Percentiles rank a stretch among this genome's conserved stretches.
Conservation (phyloP, 2,113 vertebrate species). For the Anhinga rufa region DNA sequence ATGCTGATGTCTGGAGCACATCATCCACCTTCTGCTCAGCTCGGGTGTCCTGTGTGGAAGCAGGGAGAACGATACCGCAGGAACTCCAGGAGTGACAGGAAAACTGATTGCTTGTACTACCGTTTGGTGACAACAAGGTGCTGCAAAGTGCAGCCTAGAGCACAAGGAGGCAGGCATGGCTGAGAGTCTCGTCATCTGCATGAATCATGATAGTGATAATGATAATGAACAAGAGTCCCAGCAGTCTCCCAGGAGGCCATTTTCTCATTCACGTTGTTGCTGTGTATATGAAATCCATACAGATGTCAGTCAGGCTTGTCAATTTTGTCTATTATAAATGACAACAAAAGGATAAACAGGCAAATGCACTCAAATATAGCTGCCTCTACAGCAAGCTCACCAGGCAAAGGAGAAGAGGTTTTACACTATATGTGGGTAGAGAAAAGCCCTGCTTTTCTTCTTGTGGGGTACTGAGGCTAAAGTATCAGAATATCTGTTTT, state of each 20-base stretch:
- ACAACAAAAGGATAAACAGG: conserved; percentile 32
- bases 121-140: not conserved
- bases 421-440: not conserved
- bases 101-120: not conserved
- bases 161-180: not conserved
- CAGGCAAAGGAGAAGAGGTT: not conserved
- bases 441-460: not conserved
- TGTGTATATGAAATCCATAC: conserved; percentile 9
- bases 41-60: not conserved
- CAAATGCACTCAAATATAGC: not conserved
- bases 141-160: not conserved
- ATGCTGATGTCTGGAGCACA: not conserved
- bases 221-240: not conserved
- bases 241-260: not conserved
- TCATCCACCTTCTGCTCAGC: not conserved
- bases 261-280: not conserved
- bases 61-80: not conserved
- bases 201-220: conserved; percentile 11
- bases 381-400: not conserved
- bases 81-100: not conserved
- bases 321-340: not conserved
- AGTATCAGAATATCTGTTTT: not conserved
- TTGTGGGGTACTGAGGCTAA: not conserved
- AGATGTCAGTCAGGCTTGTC: conserved; percentile 36
- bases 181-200: not conserved